phyloP scores from a whole-genome alignment of 2,113 vertebrate species.

The Tachysurus vachellii region DNA sequence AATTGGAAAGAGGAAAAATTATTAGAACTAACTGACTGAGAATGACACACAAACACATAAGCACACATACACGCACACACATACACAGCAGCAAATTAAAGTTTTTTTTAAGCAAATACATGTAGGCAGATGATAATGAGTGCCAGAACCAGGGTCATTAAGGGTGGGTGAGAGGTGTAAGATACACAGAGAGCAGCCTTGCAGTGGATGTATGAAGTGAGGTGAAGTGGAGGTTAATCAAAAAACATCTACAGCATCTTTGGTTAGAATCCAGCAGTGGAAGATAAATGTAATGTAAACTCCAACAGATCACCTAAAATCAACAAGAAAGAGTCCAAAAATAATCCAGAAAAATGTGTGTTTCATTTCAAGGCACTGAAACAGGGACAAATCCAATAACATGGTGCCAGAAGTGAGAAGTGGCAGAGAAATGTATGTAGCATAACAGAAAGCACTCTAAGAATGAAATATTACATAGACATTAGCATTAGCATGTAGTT shows the following conservation, averaged over 20 bases:
- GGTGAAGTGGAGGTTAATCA: neutral
- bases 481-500: neutral
- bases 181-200: neutral
- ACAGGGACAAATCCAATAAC: neutral
- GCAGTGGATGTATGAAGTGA: neutral
- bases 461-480: neutral
- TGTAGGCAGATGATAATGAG: neutral
- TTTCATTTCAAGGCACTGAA: neutral
- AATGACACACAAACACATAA: too few species aligned
- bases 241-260: neutral
- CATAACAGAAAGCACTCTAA: neutral
- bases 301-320: neutral
- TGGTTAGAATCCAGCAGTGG: neutral
- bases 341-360: neutral
- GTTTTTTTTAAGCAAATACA: neutral
- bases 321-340: neutral
- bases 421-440: neutral
- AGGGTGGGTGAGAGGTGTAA: constrained; percentile 2
- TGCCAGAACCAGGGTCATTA: neutral
- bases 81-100: neutral
- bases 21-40: too few species aligned
- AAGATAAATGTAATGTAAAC: neutral
- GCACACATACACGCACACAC: neutral
- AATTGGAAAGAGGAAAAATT: neutral
- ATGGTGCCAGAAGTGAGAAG: neutral